Base-by-base conservation (phyloP, 2,888 invertebrate species). In the Ormia ochracea region DNA sequence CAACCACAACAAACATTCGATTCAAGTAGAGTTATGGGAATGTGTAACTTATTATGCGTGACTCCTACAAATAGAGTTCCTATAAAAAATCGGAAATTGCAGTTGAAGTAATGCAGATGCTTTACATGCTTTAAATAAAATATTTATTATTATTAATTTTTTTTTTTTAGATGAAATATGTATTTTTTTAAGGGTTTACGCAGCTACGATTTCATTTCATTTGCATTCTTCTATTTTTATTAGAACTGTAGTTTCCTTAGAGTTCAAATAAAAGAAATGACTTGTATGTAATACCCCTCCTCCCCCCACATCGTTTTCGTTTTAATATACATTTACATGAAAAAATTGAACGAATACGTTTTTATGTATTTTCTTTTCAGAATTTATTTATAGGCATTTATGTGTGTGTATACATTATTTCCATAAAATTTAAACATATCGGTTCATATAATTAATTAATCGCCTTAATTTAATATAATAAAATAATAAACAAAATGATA, bases 231-330 rank as follows among this genome's bases (percentile, higher is more conserved):
- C 54, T 58, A 77, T 74, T 77, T 83, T 83, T 81, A 81, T 83
- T 82, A 83, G 78, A 82, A 83, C 82, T 81, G 82, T 83, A 82
- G 81, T 83, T n/a, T n/a, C 82, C 83, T 83, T 83, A 83, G 78
- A 48, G 66, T 61, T 74, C 61, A 81, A 76, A 79, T n/a, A 72
- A 80, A 76, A 66, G 61, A 65, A 66, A 68, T 76, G 66, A 56
- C 75, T 79, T 80, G 68, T n/a, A n/a, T n/a, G n/a, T 79, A 52
- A 70, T 74, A 26, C 52, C 56, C 63, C 56, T 68, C 59, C 33
- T 38, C 73, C 38, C 52, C 69, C 52, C 58, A 65, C 38, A 33
- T 48, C 66, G n/a, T 59, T 41, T 31, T 73, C 65, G 36, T 65
- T 66, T 69, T 78, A 74, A 69, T 59, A 73, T 81, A 73, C 69